A percentile compares a stretch with the other conserved stretches of the same genome.
These are phyloP conservation scores for Elephas maximus DNA, from an alignment of 2,113 vertebrate species.

Conservation along the genomic window DNA sequence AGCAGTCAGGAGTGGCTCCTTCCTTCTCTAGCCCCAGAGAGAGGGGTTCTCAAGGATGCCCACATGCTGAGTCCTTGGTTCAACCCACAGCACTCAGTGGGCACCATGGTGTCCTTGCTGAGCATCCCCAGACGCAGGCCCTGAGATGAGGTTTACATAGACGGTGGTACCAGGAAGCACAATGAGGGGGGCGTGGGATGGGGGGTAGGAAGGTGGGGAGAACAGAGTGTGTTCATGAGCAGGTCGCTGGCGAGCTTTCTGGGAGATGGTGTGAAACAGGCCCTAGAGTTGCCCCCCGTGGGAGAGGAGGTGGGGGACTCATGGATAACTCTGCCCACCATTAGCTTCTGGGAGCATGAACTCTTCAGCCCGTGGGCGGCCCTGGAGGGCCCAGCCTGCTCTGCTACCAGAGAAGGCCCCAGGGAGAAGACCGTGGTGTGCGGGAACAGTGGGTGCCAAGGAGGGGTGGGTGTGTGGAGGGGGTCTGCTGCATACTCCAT, in stretches of 20 bases:
- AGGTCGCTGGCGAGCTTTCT: too few relatives aligned
- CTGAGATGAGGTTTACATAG: background rate
- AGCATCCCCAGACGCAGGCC: background rate
- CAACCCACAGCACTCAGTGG: background rate
- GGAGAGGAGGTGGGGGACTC: background rate
- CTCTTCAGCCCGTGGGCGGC: too few relatives aligned
- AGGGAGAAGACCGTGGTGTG: background rate
- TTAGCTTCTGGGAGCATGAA: too few relatives aligned
- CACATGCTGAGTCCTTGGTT: accelerated
- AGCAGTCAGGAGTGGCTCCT: accelerated
- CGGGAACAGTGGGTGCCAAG: background rate
- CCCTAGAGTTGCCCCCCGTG: background rate
- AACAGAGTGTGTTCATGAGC: accelerated
- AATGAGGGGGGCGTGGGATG: background rate
- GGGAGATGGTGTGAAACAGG: background rate
- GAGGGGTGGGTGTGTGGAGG: background rate
- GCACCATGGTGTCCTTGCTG: background rate
- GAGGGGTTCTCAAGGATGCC: background rate
- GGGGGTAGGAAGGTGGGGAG: background rate
- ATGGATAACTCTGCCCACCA: too few relatives aligned
- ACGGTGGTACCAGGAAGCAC: background rate
- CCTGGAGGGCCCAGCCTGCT: background rate
- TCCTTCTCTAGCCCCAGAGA: background rate
- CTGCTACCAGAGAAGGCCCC: too few relatives aligned
- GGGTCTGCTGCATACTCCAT: background rate